Percentiles rank a stretch among this genome's conserved stretches.
Conservation (phyloP, 92 coral and sea anemone species). For the Epizoanthus scotinus region DNA sequence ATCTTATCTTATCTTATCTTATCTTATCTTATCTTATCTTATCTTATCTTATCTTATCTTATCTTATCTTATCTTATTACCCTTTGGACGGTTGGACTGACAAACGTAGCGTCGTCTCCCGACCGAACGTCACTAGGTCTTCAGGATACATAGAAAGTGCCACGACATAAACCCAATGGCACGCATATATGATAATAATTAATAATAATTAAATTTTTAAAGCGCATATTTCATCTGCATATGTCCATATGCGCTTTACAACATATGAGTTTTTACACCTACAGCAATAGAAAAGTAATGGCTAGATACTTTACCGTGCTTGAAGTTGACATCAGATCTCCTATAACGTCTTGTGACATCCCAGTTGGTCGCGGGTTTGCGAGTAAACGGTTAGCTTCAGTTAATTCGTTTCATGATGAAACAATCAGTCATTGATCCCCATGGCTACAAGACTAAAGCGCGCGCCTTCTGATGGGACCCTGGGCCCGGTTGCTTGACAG, state of each 20-base stretch:
- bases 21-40: too few relatives aligned
- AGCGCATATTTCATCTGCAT: too few relatives aligned
- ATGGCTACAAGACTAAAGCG: background rate
- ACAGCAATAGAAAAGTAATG: background rate
- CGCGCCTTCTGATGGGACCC: background rate
- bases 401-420: background rate
- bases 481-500: too few relatives aligned
- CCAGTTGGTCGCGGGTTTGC: background rate
- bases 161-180: background rate
- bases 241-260: too few relatives aligned
- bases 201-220: too few relatives aligned
- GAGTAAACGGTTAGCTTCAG: background rate
- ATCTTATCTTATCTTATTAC: too few relatives aligned
- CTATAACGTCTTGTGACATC: background rate
- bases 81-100: too few relatives aligned
- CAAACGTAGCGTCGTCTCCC: too few relatives aligned
- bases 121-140: too few relatives aligned
- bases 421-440: background rate
- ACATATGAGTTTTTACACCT: background rate
- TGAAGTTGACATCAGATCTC: conserved; percentile 1
- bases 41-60: too few relatives aligned
- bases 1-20: too few relatives aligned
- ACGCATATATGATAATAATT: background rate
- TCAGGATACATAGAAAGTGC: too few relatives aligned
- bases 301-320: background rate